Conservation (phyloP, 2,113 vertebrate genomes). For the Psettodes erumei region DNA sequence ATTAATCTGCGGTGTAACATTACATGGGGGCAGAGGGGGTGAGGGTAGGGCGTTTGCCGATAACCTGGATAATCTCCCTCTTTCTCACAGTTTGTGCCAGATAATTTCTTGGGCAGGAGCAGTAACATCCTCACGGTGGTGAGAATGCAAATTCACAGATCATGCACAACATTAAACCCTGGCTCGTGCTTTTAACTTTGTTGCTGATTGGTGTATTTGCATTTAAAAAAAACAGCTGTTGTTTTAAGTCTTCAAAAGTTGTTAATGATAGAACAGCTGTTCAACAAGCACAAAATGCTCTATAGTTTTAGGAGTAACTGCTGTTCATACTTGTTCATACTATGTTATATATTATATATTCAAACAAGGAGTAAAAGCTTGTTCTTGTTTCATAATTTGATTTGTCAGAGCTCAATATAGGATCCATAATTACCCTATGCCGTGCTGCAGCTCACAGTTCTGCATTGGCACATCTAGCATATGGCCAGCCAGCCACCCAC, state of each 20-base stretch:
- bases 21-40: too few species aligned
- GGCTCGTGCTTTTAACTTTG: too few species aligned
- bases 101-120: background rate
- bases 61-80: too few species aligned
- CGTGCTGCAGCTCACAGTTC: constrained; percentile 40
- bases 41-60: too few species aligned
- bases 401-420: constrained; percentile 2
- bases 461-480: constrained; percentile 55
- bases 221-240: too few species aligned
- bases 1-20: too few species aligned
- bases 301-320: background rate
- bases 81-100: too few species aligned
- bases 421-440: constrained; percentile 27
- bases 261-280: background rate
- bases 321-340: too few species aligned
- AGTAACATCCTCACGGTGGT: background rate
- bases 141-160: background rate
- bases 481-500: constrained; percentile 63
- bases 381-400: constrained; percentile 10
- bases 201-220: too few species aligned
- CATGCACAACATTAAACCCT: too few species aligned
- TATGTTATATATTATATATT: background rate
- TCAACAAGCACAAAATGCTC: too few species aligned
- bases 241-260: background rate
- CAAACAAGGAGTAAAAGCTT: background rate